Base-by-base conservation (phyloP, 2,797 vertebrate species). In the Melanotaenia parkinsoni region DNA sequence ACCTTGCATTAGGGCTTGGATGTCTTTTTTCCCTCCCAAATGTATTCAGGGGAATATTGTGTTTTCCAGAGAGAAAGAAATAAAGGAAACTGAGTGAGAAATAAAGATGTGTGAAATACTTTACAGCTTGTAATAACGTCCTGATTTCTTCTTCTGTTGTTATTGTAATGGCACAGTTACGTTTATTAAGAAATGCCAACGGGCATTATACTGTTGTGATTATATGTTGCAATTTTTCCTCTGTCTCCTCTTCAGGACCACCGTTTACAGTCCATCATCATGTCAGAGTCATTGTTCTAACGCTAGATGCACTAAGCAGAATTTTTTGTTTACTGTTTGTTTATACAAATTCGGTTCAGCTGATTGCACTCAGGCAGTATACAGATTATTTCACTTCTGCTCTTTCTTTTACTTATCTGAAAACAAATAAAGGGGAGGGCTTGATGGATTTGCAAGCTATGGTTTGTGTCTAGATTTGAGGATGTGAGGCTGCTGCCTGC, bases 401-500 rank as follows among this genome's bases (percentile, higher is more conserved):
- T 18, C 5, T 69, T 45, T 37, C 38, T 37, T 60, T 16, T 40
- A 57, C 53, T 37, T 30, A 0, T 63, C 35, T 4, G 33, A 65
- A 14, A 4, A 24, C 24, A 38, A 62, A 75, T 18, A 43, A 33
- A 63, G 24, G 54, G 22, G n/a, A 32, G 33, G 22, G n/a, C 35
- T 20, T 18, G 28, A 7, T 18, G 30, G 47, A 16, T 5, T 43
- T 32, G 37, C 61, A 10, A 28, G 43, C 51, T 24, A 14, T 58
- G 28, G 62, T 75, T 72, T 63, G 26, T 26, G 24, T 72, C 61
- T 56, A 62, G 28, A 45, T 38, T 43, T 62, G 37, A 69, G 54
- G 54, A 66, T 28, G 38, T 26, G 60, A 62, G 4, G 63, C 38
- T 10, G 58, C 50, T n/a, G 65, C 11, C 0, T 37, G 38, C 67